These are phyloP conservation scores for Prostheceraeus crozeri DNA, from an alignment of 2,888 invertebrate species.

Conservation along the genomic window DNA sequence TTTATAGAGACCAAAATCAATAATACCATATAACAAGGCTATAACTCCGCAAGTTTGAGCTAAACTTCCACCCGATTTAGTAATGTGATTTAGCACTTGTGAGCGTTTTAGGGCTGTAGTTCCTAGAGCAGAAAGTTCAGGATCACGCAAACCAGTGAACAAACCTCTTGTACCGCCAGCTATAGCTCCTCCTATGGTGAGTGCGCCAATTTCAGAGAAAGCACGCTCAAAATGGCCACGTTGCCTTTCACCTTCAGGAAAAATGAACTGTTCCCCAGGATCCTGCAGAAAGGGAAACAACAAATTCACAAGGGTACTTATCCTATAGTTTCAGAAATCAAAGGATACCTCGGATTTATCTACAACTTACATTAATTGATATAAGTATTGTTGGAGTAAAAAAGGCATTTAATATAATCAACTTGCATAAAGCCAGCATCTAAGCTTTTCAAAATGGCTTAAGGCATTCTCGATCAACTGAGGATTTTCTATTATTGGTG, in stretches of 20 bases:
- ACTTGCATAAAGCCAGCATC: no score
- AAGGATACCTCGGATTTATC: no score
- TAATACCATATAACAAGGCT: constrained; percentile 29
- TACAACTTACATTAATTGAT: no score
- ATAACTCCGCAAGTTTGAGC: constrained; percentile 27
- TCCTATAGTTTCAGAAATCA: no score
- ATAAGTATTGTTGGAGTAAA: no score
- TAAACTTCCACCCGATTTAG: constrained; percentile 21
- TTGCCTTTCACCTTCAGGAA: constrained; percentile 17
- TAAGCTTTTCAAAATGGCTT: no score
- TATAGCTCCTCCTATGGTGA: constrained; percentile 16
- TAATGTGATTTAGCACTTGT: constrained; percentile 31
- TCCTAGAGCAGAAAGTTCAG: neutral
- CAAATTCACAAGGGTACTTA: no score
- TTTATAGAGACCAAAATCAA: constrained; percentile 22
- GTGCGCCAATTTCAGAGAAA: constrained; percentile 28
- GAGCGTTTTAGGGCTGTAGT: neutral
- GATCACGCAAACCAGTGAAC: constrained; percentile 11
- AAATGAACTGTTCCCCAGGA: constrained; percentile 20
- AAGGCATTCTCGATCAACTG: no score
- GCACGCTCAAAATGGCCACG: constrained; percentile 29
- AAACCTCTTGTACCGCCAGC: constrained; percentile 22
- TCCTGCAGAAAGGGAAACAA: neutral
- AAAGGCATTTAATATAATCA: no score
- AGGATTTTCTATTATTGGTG: no score